phyloP scores from a whole-genome alignment of 2,113 vertebrate genomes.

The human region DNA sequence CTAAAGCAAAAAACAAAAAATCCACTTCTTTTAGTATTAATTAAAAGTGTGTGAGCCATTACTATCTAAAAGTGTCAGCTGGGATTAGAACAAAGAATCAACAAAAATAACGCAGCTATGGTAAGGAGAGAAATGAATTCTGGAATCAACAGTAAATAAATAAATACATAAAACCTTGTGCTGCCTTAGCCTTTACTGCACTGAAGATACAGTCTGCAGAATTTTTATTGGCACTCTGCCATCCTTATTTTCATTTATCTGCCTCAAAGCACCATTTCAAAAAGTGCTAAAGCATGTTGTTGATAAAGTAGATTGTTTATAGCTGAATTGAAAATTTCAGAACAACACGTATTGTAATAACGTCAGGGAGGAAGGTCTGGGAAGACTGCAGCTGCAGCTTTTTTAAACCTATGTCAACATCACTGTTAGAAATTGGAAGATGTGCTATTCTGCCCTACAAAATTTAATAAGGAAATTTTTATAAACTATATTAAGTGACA shows the following conservation, averaged over 20 bases:
- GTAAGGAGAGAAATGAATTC: constrained; percentile 84
- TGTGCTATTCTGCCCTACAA: constrained; percentile 75
- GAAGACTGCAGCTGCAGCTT: constrained; percentile 83
- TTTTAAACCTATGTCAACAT: constrained; percentile 82
- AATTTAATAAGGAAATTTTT: constrained; percentile 77
- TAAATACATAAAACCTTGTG: constrained; percentile 82
- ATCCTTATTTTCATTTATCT: constrained; percentile 93
- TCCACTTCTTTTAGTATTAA: constrained; percentile 50
- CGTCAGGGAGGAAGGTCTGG: constrained; percentile 81
- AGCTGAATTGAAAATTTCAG: constrained; percentile 90
- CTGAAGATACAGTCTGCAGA: constrained; percentile 84
- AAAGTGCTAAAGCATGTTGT: constrained; percentile 99
- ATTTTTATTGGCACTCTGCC: constrained; percentile 92
- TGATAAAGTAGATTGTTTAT: constrained; percentile 95
- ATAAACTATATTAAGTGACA: constrained; percentile 76
- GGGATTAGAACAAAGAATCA: constrained; percentile 84
- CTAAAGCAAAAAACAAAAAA: background rate
- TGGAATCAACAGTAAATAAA: constrained; percentile 83
- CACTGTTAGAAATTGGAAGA: constrained; percentile 77
- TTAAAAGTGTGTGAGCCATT: constrained; percentile 80
- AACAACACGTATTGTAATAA: constrained; percentile 90
- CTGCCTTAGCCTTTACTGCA: constrained; percentile 80
- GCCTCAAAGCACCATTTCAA: constrained; percentile 92
- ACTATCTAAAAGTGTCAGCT: constrained; percentile 80
- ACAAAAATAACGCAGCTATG: constrained; percentile 83